These are phyloP conservation scores for Gymnoscopelus braueri DNA, from an alignment of 2,797 vertebrate species.

Conservation along the genomic window DNA sequence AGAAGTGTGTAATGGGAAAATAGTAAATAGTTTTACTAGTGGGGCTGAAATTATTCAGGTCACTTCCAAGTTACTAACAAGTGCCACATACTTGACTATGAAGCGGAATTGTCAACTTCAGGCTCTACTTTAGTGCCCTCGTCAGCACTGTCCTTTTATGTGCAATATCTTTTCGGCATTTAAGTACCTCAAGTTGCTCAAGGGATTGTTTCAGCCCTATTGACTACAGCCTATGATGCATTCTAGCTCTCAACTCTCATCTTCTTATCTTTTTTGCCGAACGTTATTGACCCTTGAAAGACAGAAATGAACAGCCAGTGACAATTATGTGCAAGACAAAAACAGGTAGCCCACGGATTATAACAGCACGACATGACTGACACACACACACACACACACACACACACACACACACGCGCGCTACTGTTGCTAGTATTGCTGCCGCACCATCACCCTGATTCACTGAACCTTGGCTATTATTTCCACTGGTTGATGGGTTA, in stretches of 20 bases:
- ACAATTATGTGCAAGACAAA: constrained; percentile 40
- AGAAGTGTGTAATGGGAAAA: no score
- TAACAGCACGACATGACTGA: neutral
- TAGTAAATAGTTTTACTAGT: no score
- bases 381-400: no score
- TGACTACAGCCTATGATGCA: neutral
- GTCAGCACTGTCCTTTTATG: no score
- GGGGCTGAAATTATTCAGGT: no score
- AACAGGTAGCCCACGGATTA: constrained; percentile 39
- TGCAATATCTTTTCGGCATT: no score
- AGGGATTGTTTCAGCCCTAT: no score
- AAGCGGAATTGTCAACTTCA: no score
- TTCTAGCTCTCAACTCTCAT: constrained; percentile 25
- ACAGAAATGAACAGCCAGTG: constrained; percentile 50
- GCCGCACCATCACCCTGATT: constrained; percentile 36
- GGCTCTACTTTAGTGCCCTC: no score
- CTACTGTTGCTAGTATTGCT: constrained; percentile 25
- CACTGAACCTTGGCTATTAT: constrained; percentile 49
- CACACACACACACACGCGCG: neutral
- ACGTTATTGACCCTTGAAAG: constrained; percentile 64
- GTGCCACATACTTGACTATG: no score
- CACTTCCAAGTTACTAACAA: no score
- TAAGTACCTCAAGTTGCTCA: no score
- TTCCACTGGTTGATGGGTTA: constrained; percentile 60
- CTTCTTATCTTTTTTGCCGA: constrained; percentile 20